Evolutionary conservation across 2,888 invertebrate genomes (phyloP).

Genomic region (Drosophila affinis): DNA sequence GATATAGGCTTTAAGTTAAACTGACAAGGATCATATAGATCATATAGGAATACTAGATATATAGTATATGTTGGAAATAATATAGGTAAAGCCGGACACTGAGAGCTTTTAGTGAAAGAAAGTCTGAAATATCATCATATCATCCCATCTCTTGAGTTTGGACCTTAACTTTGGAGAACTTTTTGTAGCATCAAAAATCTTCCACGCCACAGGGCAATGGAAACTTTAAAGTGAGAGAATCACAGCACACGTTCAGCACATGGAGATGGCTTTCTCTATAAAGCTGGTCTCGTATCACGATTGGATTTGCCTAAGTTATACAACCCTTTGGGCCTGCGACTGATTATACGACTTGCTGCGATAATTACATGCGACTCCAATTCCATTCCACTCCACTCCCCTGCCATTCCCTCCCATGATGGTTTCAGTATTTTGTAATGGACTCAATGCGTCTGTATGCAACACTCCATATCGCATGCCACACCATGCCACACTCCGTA

Average conservation of each 20-base stretch:
- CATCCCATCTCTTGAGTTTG: not conserved
- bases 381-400: not conserved
- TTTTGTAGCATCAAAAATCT: constrained; percentile 2
- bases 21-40: too few species aligned
- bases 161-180: constrained; percentile 14
- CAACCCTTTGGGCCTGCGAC: constrained; percentile 33
- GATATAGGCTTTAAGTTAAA: too few species aligned
- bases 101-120: too few species aligned
- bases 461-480: constrained; percentile 30
- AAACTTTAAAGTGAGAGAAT: not conserved
- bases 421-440: constrained; percentile 20
- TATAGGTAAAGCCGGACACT: too few species aligned
- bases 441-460: constrained; percentile 34
- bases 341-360: constrained; percentile 41
- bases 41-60: too few species aligned
- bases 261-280: constrained; percentile 31
- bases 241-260: not conserved
- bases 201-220: constrained; percentile 24
- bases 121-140: too few species aligned
- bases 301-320: constrained; percentile 33
- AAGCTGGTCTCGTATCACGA: constrained; percentile 3
- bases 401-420: not conserved
- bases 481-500: constrained; percentile 1
- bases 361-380: constrained; percentile 34
- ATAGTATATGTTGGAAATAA: too few species aligned